These are phyloP conservation scores for Harpegnathos saltator DNA, from an alignment of 1,140 invertebrate species.

Conservation along the genomic window DNA sequence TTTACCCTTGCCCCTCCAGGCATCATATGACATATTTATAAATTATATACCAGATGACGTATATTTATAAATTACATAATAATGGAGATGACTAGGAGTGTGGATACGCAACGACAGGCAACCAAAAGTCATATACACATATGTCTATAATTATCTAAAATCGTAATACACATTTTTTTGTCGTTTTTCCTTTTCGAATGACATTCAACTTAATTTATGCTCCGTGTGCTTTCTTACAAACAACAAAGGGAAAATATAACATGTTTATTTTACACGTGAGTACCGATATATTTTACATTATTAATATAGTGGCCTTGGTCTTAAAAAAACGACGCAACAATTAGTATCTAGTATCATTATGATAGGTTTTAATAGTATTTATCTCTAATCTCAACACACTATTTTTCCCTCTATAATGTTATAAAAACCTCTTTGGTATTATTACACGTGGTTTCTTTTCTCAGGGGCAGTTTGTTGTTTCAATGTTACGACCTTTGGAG, in stretches of 20 bases:
- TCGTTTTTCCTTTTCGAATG: conserved; percentile 53
- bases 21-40: conserved; percentile 78
- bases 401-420: conserved; percentile 72
- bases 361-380: conserved; percentile 66
- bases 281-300: conserved; percentile 74
- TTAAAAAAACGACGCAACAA: conserved; percentile 74
- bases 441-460: conserved; percentile 57
- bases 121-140: conserved; percentile 79
- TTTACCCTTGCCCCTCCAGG: neutral
- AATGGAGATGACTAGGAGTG: conserved; percentile 53
- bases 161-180: conserved; percentile 72
- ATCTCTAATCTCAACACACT: conserved; percentile 65
- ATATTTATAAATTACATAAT: conserved; percentile 84
- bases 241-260: conserved; percentile 66
- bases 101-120: conserved; percentile 73
- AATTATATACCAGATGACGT: conserved; percentile 75
- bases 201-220: conserved; percentile 73
- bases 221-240: conserved; percentile 68
- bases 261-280: conserved; percentile 66
- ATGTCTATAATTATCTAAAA: conserved; percentile 76
- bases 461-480: conserved; percentile 77
- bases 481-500: conserved; percentile 77
- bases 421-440: conserved; percentile 76
- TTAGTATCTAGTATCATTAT: conserved; percentile 64
- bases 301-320: conserved; percentile 63